phyloP scores from a whole-genome alignment of 2,113 vertebrate species.

The Lynx canadensis region DNA sequence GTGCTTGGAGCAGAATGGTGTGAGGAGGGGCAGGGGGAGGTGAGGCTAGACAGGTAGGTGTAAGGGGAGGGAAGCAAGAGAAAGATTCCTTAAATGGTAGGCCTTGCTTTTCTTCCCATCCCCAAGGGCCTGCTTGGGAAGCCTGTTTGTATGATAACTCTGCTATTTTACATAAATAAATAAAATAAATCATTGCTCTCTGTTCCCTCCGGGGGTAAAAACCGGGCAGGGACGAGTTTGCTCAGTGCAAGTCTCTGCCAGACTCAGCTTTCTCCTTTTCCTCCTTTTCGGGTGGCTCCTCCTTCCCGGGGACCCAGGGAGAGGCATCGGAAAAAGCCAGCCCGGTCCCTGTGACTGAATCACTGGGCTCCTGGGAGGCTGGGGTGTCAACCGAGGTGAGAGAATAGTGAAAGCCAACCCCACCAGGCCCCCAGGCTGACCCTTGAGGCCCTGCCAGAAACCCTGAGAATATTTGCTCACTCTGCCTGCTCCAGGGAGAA shows the following conservation, averaged over 20 bases:
- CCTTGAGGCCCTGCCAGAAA: not conserved
- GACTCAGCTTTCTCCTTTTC: conserved; percentile 8
- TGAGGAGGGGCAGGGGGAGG: not conserved
- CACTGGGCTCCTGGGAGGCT: not conserved
- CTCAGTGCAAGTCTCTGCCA: conserved; percentile 21
- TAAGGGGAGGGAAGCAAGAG: not conserved
- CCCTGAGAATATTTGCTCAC: not conserved
- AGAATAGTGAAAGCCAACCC: not conserved
- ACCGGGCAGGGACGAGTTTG: conserved; percentile 25
- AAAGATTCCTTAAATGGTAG: not conserved
- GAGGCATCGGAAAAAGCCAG: not conserved
- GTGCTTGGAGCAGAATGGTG: not conserved
- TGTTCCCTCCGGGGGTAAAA: conserved; percentile 50
- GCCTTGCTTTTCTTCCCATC: not conserved
- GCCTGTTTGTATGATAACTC: conserved; percentile 30
- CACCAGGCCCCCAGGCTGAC: not conserved
- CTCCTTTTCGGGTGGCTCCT: not conserved
- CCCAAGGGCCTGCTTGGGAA: not conserved
- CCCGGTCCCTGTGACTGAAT: not conserved
- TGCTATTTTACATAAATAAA: conserved; percentile 53
- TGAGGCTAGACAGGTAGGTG: not conserved
- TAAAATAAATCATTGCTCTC: conserved; percentile 49
- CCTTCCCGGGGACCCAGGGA: not conserved
- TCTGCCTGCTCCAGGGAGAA: not conserved
- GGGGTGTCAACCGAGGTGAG: not conserved